Base-by-base conservation (phyloP, 2,888 invertebrate genomes). In the Pyrgus malvae region DNA sequence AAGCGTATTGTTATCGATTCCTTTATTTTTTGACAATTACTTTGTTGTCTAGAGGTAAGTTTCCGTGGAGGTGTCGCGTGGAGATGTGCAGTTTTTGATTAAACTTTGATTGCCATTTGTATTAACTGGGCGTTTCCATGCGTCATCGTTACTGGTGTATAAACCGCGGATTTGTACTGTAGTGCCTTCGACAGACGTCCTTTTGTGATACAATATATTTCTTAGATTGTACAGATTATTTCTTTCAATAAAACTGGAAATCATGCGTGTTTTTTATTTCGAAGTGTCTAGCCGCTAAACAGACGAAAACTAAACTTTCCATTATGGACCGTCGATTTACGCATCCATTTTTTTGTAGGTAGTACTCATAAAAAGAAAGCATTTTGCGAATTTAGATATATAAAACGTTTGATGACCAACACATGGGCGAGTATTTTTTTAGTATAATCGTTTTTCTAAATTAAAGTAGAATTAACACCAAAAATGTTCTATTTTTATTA, bases 161-260 rank as follows among this genome's bases (percentile, higher is more conserved):
- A 6, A 3, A 3, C 12, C 38, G 45, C 31, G 53, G 29, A 17
- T 31, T 25, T 17, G 58, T 64, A 63, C 41, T 62, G 64, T 63
- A 84, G 87, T 88, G 89, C 87, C 89, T 89, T 87, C 74, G 77
- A 81, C 74, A 72, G 74, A 81, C 86, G 87, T 88, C 88, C 87
- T 82, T 78, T 83, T 89, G 89, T 89, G 89, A 89, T 89, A 89
- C 73, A 77, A 80, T 82, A 79, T 82, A 51, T 79, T 76, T 83
- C 84, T 67, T 87, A 84, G 75, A 82, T 75, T 88, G 87, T 88
- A 88, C 80, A 88, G 85, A 82, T 78, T 74, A 86, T 83, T 82
- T 81, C 85, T 84, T 86, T 81, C 80, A 88, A 84, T 87, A 88
- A 86, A 69, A 67, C 66, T 70, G 69, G 48, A 77, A 76, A 58